Evolutionary conservation across 2,888 invertebrate genomes (phyloP).

Genomic region (Xanthia togata): DNA sequence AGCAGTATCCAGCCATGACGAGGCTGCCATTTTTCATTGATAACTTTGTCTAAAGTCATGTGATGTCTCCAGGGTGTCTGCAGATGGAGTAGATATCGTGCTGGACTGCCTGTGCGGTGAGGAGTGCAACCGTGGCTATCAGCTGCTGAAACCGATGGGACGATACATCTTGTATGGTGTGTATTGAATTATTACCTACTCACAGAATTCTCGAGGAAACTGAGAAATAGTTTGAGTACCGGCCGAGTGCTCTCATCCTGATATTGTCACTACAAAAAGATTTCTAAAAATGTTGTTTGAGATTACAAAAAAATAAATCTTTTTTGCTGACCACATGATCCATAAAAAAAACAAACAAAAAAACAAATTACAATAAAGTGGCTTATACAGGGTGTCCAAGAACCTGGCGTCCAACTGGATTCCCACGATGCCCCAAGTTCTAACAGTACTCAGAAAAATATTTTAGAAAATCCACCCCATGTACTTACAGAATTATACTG

Average conservation of each 20-base stretch:
- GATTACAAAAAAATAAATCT: not conserved
- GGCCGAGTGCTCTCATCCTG: not conserved
- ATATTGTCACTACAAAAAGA: not conserved
- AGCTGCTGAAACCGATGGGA: conserved; percentile 96
- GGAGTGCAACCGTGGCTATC: conserved; percentile 96
- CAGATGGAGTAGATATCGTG: conserved; percentile 96
- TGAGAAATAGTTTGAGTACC: not conserved
- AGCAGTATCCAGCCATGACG: too few relatives aligned
- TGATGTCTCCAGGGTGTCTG: conserved; percentile 89
- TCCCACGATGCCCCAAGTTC: too few relatives aligned
- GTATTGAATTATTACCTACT: conserved; percentile 45
- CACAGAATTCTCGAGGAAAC: not conserved
- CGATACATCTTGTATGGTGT: conserved; percentile 96
- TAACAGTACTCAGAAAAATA: too few relatives aligned
- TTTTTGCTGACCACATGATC: too few relatives aligned
- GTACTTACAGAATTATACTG: too few relatives aligned
- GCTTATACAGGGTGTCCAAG: too few relatives aligned
- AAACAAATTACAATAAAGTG: too few relatives aligned
- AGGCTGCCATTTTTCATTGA: not conserved
- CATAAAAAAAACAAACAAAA: too few relatives aligned
- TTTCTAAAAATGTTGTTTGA: not conserved
- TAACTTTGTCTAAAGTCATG: conserved; percentile 18
- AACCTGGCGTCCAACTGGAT: too few relatives aligned
- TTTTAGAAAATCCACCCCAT: too few relatives aligned
- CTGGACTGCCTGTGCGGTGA: conserved; percentile 97